A percentile compares a stretch with the other conserved stretches of the same genome.
These are phyloP conservation scores for Dendrolimus houi DNA, from an alignment of 2,888 invertebrate genomes.

Conservation along the genomic window DNA sequence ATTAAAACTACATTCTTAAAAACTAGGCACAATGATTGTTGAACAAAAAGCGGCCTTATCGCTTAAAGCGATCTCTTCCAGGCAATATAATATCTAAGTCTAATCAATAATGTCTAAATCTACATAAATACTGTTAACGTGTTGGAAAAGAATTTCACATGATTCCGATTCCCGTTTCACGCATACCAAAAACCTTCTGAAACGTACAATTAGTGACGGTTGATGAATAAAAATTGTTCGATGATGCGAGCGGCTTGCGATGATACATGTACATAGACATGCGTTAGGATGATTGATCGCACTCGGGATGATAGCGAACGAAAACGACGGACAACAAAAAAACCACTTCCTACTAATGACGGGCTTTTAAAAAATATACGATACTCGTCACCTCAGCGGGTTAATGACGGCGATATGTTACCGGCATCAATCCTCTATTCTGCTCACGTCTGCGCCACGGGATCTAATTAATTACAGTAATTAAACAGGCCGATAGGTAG, in stretches of 20 bases:
- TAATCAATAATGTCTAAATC: too few species aligned
- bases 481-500: conserved; percentile 51
- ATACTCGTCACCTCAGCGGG: conserved; percentile 50
- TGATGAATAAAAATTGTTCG: neutral
- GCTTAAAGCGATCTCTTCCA: too few species aligned
- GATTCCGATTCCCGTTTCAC: too few species aligned
- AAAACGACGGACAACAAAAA: conserved; percentile 42
- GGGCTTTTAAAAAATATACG: conserved; percentile 55
- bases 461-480: conserved; percentile 73
- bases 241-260: too few species aligned
- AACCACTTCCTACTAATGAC: conserved; percentile 60
- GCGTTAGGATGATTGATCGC: conserved; percentile 59
- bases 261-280: neutral
- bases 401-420: conserved; percentile 67
- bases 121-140: too few species aligned
- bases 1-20: too few species aligned
- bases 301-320: conserved; percentile 40
- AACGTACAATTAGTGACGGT: neutral
- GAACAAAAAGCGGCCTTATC: too few species aligned
- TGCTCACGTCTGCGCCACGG: conserved; percentile 58
- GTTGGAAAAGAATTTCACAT: too few species aligned
- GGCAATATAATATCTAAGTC: too few species aligned
- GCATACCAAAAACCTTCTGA: neutral
- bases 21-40: too few species aligned
- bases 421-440: conserved; percentile 68